phyloP scores from a whole-genome alignment of 2,797 vertebrate species.

The Centroberyx gerrardi region DNA sequence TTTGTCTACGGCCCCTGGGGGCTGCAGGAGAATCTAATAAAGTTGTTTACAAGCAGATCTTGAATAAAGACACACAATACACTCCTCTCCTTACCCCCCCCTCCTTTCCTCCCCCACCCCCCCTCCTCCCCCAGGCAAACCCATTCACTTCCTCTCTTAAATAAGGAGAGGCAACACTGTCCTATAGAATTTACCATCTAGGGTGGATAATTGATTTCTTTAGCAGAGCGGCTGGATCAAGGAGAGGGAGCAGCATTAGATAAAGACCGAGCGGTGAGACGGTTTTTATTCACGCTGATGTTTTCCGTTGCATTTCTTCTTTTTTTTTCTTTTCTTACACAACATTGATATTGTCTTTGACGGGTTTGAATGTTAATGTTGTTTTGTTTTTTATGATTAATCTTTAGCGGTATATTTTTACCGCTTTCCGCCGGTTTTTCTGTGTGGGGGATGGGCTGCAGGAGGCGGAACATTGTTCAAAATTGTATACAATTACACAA shows the following conservation, averaged over 20 bases:
- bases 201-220: slow-evolving; percentile 72
- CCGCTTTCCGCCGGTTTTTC: background rate
- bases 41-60: slow-evolving; percentile 74
- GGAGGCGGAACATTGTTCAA: too few relatives aligned
- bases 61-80: slow-evolving; percentile 67
- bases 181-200: slow-evolving; percentile 73
- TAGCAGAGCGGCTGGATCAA: slow-evolving; percentile 12
- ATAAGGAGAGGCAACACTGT: slow-evolving; percentile 29
- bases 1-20: slow-evolving; percentile 47
- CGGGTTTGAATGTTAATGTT: background rate
- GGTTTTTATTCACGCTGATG: background rate
- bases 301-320: background rate
- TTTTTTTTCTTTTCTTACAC: background rate
- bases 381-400: background rate
- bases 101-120: too few relatives aligned
- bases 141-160: slow-evolving; percentile 46
- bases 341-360: background rate
- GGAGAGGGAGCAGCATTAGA: slow-evolving; percentile 1
- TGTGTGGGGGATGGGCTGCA: too few relatives aligned
- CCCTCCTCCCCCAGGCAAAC: slow-evolving; percentile 9
- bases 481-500: too few relatives aligned
- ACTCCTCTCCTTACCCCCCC: background rate
- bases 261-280: background rate
- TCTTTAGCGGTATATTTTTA: background rate
- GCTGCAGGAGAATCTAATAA: slow-evolving; percentile 59